phyloP scores from a whole-genome alignment of 2,113 vertebrate genomes.

The Myotis lucifugus region DNA sequence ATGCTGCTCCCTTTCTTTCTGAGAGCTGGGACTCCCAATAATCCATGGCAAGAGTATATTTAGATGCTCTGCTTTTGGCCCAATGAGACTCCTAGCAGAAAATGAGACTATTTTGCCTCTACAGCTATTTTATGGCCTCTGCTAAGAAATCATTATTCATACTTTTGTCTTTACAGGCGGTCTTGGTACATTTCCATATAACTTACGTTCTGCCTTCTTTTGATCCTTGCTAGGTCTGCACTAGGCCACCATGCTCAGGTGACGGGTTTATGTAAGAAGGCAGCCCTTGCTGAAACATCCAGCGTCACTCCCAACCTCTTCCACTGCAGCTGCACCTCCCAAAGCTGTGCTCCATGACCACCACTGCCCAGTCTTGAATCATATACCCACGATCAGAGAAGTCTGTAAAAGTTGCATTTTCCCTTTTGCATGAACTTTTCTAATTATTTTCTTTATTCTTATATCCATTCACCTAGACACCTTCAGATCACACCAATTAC shows the following conservation, averaged over 20 bases:
- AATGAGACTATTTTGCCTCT: background rate
- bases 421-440: background rate
- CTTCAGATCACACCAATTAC: background rate
- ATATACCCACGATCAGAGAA: background rate
- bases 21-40: background rate
- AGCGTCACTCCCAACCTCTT: background rate
- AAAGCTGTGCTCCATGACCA: background rate
- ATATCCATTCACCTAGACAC: background rate
- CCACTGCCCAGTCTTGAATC: no score
- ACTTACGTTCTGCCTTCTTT: background rate
- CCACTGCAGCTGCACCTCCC: background rate
- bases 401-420: background rate
- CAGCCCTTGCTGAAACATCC: background rate
- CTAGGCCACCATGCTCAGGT: background rate
- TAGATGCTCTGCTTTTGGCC: background rate
- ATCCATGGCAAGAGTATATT: background rate
- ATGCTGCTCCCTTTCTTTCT: background rate
- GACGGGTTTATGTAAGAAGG: background rate
- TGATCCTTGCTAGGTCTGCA: background rate
- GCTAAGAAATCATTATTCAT: constrained; percentile 6
- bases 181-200: background rate
- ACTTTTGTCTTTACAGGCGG: background rate
- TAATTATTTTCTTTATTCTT: background rate
- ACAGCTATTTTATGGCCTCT: background rate
- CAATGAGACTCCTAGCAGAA: background rate